Percentiles rank a stretch among this genome's conserved stretches.
Conservation (phyloP, 1,140 invertebrate genomes). For the Lepidurus packardi region DNA sequence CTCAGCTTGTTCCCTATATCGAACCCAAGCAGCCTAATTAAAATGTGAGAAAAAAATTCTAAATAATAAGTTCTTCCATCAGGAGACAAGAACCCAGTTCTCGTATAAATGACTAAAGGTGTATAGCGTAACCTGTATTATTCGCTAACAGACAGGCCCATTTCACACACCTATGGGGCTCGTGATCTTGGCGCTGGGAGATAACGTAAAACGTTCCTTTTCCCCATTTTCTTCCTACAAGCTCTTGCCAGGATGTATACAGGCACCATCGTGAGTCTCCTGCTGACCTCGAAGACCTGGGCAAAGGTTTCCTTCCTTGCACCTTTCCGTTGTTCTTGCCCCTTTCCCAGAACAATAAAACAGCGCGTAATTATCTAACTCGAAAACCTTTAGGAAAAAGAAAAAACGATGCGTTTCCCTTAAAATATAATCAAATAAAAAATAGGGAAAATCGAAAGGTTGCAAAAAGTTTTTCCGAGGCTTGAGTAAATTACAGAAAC, state of each 20-base stretch:
- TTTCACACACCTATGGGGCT: not conserved
- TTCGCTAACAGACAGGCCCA: not conserved
- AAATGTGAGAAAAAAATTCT: too few species aligned
- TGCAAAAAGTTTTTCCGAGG: not conserved
- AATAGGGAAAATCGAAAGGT: not conserved
- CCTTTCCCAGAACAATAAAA: conserved; percentile 14
- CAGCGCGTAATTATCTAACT: not conserved
- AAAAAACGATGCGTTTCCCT: not conserved
- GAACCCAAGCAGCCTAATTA: too few species aligned
- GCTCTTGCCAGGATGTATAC: not conserved
- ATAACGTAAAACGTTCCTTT: not conserved
- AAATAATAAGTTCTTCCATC: not conserved
- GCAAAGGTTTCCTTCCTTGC: not conserved
- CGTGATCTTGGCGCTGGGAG: not conserved
- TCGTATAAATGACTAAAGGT: not conserved
- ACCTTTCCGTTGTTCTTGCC: not conserved
- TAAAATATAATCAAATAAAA: not conserved
- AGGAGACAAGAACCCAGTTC: not conserved
- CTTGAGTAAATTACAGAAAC: not conserved
- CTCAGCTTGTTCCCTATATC: not conserved
- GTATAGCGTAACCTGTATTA: not conserved
- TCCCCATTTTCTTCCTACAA: not conserved
- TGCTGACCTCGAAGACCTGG: not conserved
- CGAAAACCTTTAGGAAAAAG: not conserved
- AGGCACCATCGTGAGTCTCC: not conserved